Conservation (phyloP, 2,797 vertebrate species). For the Rhyacichthys aspro region DNA sequence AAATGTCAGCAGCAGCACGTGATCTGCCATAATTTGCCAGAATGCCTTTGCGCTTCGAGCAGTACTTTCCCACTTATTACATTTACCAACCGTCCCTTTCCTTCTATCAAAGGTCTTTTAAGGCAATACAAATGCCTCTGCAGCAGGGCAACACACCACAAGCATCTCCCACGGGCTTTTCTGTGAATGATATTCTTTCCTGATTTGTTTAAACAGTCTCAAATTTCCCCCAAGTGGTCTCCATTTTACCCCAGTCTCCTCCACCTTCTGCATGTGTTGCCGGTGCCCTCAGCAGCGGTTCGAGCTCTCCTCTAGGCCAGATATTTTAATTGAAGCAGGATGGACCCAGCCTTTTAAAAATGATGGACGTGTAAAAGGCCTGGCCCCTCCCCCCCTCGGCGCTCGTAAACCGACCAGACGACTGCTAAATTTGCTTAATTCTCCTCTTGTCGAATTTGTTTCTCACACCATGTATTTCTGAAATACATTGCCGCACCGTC, state of each 20-base stretch:
- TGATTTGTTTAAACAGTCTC: constrained; percentile 82
- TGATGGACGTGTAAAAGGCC: constrained; percentile 34
- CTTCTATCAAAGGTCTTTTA: constrained; percentile 31
- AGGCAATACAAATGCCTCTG: constrained; percentile 58
- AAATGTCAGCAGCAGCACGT: constrained; percentile 23
- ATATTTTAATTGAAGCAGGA: constrained; percentile 70
- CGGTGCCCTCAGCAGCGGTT: constrained; percentile 33
- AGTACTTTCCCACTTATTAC: constrained; percentile 23
- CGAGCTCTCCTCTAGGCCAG: constrained; percentile 45
- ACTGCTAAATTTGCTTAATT: constrained; percentile 30
- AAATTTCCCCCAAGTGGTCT: constrained; percentile 59
- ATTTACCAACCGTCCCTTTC: neutral
- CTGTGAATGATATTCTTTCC: constrained; percentile 70
- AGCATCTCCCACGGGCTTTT: constrained; percentile 56
- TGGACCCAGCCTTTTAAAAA: constrained; percentile 41
- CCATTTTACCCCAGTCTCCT: constrained; percentile 17
- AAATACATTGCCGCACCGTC: constrained; percentile 34
- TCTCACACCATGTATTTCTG: constrained; percentile 47
- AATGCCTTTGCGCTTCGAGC: constrained; percentile 11
- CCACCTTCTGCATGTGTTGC: constrained; percentile 55
- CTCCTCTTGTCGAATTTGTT: constrained; percentile 39
- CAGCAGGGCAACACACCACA: constrained; percentile 63
- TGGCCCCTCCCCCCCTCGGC: constrained; percentile 2
- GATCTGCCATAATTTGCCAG: constrained; percentile 34
- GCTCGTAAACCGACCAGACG: constrained; percentile 35